Conservation (phyloP, 2,113 vertebrate genomes). For the Nansenia antarctica region DNA sequence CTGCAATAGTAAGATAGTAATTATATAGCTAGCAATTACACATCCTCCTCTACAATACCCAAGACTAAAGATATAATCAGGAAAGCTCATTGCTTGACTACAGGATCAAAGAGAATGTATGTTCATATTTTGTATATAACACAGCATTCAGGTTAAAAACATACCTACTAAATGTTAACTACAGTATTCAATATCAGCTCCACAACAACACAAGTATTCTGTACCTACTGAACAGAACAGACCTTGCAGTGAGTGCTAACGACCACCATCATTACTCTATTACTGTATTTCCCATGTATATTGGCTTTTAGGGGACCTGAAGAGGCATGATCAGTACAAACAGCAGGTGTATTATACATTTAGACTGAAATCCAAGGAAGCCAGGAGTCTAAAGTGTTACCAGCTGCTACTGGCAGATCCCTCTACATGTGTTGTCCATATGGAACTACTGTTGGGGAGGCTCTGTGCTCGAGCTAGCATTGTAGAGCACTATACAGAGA, state of each 20-base stretch:
- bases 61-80: neutral
- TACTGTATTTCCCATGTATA: neutral
- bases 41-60: neutral
- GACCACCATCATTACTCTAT: neutral
- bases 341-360: neutral
- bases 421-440: conserved; percentile 9
- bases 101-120: neutral
- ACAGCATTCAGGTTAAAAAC: neutral
- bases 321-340: neutral
- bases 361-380: neutral
- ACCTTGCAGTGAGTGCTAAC: neutral
- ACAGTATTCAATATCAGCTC: neutral
- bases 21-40: neutral
- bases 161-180: neutral
- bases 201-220: neutral
- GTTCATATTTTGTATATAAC: neutral
- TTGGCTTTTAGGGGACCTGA: neutral
- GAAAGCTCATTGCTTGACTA: neutral
- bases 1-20: neutral
- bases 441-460: neutral
- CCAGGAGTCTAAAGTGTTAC: neutral
- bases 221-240: neutral
- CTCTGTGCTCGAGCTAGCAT: neutral
- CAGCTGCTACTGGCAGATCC: neutral
- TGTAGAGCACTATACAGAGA: neutral